Conservation (phyloP, 1,140 invertebrate genomes). For the Leptopilina boulardi region DNA sequence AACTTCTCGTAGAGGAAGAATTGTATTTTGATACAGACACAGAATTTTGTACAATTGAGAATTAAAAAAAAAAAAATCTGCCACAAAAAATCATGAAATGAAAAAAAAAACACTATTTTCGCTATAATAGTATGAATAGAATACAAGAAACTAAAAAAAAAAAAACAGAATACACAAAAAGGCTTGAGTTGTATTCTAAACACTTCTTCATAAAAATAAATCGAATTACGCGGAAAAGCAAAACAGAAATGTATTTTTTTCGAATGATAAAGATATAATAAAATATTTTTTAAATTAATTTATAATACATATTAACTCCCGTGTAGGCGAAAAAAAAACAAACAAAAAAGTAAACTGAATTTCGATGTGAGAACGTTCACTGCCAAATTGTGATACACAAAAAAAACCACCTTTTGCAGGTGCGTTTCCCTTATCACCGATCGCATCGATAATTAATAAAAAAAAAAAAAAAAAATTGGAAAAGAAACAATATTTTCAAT, state of each 20-base stretch:
- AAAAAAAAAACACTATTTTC: conserved; percentile 44
- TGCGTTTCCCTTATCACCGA: conserved; percentile 60
- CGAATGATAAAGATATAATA: conserved; percentile 15
- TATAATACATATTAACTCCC: conserved; percentile 37
- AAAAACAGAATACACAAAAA: conserved; percentile 24
- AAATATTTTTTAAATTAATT: conserved; percentile 34
- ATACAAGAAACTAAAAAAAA: conserved; percentile 34
- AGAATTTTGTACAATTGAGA: conserved; percentile 40
- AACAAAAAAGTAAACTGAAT: conserved; percentile 20
- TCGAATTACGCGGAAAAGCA: conserved; percentile 35
- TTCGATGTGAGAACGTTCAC: conserved; percentile 63
- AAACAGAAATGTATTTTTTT: conserved; percentile 42
- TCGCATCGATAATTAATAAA: conserved; percentile 54
- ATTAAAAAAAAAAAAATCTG: conserved; percentile 46
- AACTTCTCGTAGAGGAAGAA: too few species aligned
- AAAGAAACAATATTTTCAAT: conserved; percentile 32
- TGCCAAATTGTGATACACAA: conserved; percentile 74
- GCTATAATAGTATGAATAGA: conserved; percentile 31
- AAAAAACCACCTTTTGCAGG: conserved; percentile 62
- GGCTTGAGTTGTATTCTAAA: conserved; percentile 25
- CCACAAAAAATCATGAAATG: conserved; percentile 40
- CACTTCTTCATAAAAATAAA: conserved; percentile 32
- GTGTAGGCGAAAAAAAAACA: conserved; percentile 45
- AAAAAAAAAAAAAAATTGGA: conserved; percentile 23
- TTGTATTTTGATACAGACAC: conserved; percentile 21